phyloP scores from a whole-genome alignment of 2,888 invertebrate species.

The Aleiodes testaceus region DNA sequence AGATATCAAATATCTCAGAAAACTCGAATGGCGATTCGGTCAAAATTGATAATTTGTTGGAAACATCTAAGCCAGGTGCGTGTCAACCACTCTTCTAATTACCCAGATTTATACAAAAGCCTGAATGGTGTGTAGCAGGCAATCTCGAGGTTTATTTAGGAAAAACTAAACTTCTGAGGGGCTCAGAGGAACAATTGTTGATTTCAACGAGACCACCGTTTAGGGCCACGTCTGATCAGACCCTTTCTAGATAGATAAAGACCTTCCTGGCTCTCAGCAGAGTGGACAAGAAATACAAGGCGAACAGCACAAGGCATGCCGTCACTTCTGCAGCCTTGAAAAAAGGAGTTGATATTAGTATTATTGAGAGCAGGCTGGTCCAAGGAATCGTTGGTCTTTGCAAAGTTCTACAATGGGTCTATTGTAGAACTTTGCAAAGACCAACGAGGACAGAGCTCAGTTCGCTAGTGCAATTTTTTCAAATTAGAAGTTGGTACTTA shows the following conservation, averaged over 20 bases:
- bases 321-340: slow-evolving; percentile 42
- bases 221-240: slow-evolving; percentile 14
- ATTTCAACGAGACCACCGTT: background rate
- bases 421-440: too few relatives aligned
- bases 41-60: background rate
- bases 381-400: background rate
- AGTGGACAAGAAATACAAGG: slow-evolving; percentile 37
- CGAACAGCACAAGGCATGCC: slow-evolving; percentile 48
- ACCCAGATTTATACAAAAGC: slow-evolving; percentile 1
- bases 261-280: slow-evolving; percentile 17
- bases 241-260: slow-evolving; percentile 49
- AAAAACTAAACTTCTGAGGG: background rate
- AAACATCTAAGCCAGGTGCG: background rate
- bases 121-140: background rate
- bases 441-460: background rate
- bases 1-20: background rate
- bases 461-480: background rate
- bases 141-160: background rate
- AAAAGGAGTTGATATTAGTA: slow-evolving; percentile 29
- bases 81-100: slow-evolving; percentile 1
- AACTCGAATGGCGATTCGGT: background rate
- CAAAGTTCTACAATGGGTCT: slow-evolving; percentile 14
- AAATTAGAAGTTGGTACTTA: too few relatives aligned
- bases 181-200: background rate
- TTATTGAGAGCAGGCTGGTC: background rate